A percentile compares a stretch with the other conserved stretches of the same genome.
Conservation (phyloP, 2,888 invertebrate species). For the Lycophotia porphyrea region DNA sequence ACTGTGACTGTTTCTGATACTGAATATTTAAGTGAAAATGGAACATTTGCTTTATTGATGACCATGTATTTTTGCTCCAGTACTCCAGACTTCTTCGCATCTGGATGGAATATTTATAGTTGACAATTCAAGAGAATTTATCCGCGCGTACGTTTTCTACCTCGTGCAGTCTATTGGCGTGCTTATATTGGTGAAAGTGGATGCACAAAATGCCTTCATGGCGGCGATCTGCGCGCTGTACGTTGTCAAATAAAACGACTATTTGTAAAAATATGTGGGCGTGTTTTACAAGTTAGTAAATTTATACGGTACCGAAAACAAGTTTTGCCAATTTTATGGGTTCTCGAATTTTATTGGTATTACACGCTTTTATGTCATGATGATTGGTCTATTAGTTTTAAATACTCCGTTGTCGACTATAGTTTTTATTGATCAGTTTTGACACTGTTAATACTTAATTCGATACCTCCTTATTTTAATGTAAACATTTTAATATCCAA, state of each 20-base stretch:
- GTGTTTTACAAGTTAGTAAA: conserved; percentile 59
- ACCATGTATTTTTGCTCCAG: conserved; percentile 7
- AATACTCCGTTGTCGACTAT: conserved; percentile 7
- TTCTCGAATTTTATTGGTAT: conserved; percentile 62
- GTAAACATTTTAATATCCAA: conserved; percentile 16
- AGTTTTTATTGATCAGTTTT: conserved; percentile 16
- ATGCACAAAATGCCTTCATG: conserved; percentile 82
- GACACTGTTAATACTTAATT: conserved; percentile 27
- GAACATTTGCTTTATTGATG: conserved; percentile 33
- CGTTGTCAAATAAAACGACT: conserved; percentile 72
- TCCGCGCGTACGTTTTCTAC: conserved; percentile 76
- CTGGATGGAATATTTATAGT: conserved; percentile 57
- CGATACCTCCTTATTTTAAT: conserved; percentile 23
- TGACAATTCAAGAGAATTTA: conserved; percentile 70
- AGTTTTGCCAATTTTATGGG: conserved; percentile 65
- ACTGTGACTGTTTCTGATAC: conserved; percentile 50
- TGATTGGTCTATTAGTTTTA: conserved; percentile 35
- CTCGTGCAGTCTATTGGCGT: conserved; percentile 81
- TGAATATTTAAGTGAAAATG: conserved; percentile 47
- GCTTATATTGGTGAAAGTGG: conserved; percentile 86
- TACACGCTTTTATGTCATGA: conserved; percentile 65
- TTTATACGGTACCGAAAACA: conserved; percentile 63
- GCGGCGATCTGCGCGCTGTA: conserved; percentile 69
- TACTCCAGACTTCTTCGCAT: conserved; percentile 35
- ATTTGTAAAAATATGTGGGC: conserved; percentile 66